Percentiles rank a stretch among this genome's conserved stretches.
Evolutionary conservation across 2,797 vertebrate species (phyloP).

Genomic region (Rhyacichthys aspro): DNA sequence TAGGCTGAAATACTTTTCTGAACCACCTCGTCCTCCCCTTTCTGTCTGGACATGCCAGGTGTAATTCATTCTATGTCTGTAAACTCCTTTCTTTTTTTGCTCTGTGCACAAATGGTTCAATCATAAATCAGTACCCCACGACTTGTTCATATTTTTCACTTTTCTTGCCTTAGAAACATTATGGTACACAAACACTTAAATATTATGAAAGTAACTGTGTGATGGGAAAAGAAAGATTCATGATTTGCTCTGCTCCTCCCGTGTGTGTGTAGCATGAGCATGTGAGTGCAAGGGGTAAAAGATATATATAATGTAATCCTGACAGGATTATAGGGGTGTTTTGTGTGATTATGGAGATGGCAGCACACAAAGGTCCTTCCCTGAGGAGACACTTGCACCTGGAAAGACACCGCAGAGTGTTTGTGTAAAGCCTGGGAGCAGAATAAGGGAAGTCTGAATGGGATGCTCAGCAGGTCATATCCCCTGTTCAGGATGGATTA

Average conservation of each 20-base stretch:
- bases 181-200: slow-evolving; percentile 2
- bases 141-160: slow-evolving; percentile 46
- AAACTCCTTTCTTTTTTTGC: slow-evolving; percentile 48
- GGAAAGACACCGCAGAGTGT: slow-evolving; percentile 50
- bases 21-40: slow-evolving; percentile 40
- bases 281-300: slow-evolving; percentile 17
- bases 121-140: slow-evolving; percentile 68
- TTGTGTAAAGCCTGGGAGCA: slow-evolving; percentile 36
- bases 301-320: slow-evolving; percentile 39
- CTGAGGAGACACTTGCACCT: slow-evolving; percentile 75
- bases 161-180: slow-evolving; percentile 15
- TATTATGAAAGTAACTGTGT: slow-evolving; percentile 18
- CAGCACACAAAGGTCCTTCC: slow-evolving; percentile 71
- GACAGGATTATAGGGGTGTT: slow-evolving; percentile 73
- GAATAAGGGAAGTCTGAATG: slow-evolving; percentile 37
- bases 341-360: slow-evolving; percentile 69
- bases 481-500: slow-evolving; percentile 62
- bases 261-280: slow-evolving; percentile 12
- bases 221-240: slow-evolving; percentile 13
- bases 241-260: slow-evolving; percentile 7
- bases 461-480: slow-evolving; percentile 54
- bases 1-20: slow-evolving; percentile 47
- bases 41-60: slow-evolving; percentile 69
- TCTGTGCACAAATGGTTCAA: slow-evolving; percentile 35
- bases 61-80: slow-evolving; percentile 59